Base-by-base conservation (phyloP, 2,888 invertebrate genomes). In the Anthrax anthrax region DNA sequence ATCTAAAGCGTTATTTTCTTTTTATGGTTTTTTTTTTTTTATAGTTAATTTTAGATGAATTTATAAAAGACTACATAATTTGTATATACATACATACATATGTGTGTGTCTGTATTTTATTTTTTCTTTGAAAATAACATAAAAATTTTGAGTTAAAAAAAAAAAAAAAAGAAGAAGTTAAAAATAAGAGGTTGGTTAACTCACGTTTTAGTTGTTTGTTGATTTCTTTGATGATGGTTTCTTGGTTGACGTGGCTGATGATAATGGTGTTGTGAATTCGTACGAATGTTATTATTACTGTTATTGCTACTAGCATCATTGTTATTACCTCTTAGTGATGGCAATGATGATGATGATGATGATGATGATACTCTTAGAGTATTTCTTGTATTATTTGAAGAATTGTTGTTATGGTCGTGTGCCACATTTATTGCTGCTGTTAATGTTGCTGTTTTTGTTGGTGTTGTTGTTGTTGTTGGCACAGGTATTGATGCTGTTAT, bases 181-280 rank as follows among this genome's bases (percentile, higher is more conserved):
- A 4, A 27, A 13, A 17, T 10, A 14, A 27, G 10, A 27, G 16
- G 6, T 16, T 34, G 12, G 17, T 14, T 37, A 17, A 65, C 65
- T 67, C 57, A 65, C 65, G 64, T 61, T 63, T 65, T 65, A 41
- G 55, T 56, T 54, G 54, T 51, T 48, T 54, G 54, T 41, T 43
- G 46, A 47, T 50, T 6, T n/a, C n/a, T 36, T 37, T 37, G 27
- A 36, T 45, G 36, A 18, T 34, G 37, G 34, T 17, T 13, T 16
- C n/a, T 16, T 9, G 4, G 19, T 4, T 40, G 19, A 16, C 16
- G 37, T 18, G 41, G 46, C 16, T 39, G 45, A 49, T 44, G 37
- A 36, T 45, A 42, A 23, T 39, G 17, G 5, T 27, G 13, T 12
- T 32, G 13, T 9, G 3, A 12, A 32, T 32, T 23, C 3, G 29